Conservation (phyloP, 2,888 invertebrate species). For the Drosophila antonietae region DNA sequence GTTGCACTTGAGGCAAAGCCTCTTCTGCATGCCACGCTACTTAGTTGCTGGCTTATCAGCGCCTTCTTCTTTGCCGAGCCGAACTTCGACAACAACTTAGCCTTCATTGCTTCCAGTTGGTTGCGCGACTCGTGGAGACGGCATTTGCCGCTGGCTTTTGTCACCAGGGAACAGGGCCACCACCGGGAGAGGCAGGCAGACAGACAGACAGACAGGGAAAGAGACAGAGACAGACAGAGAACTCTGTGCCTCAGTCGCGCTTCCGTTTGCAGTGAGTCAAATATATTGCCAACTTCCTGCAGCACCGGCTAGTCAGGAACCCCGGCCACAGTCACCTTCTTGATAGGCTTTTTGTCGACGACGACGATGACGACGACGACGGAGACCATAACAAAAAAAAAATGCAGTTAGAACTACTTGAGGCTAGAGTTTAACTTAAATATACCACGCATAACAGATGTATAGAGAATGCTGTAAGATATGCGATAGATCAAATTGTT, state of each 20-base stretch:
- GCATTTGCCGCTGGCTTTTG: conserved; percentile 56
- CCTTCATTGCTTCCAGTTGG: conserved; percentile 78
- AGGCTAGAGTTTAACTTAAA: conserved; percentile 2
- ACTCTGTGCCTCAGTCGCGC: conserved; percentile 61
- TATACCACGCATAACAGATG: conserved; percentile 32
- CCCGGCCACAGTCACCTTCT: conserved; percentile 51
- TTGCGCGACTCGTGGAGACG: conserved; percentile 37
- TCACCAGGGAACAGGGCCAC: conserved; percentile 44
- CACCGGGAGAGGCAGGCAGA: conserved; percentile 1
- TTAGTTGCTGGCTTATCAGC: conserved; percentile 61
- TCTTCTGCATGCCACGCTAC: conserved; percentile 25
- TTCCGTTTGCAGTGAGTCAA: conserved; percentile 79
- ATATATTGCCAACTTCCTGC: conserved; percentile 83
- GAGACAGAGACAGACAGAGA: conserved; percentile 17
- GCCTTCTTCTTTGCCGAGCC: conserved; percentile 27
- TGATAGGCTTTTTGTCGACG: conserved; percentile 65
- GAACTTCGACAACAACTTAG: conserved; percentile 74
- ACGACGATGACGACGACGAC: conserved; percentile 27
- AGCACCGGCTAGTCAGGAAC: conserved; percentile 48
- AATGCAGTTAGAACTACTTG: conserved; percentile 8
- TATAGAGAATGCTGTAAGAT: background rate
- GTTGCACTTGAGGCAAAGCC: conserved; percentile 15
- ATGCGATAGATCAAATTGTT: background rate
- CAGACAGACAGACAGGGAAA: background rate
- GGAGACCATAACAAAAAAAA: conserved; percentile 30